Evolutionary conservation across 2,113 vertebrate species (phyloP).

Genomic region (Onychostruthus taczanowskii): DNA sequence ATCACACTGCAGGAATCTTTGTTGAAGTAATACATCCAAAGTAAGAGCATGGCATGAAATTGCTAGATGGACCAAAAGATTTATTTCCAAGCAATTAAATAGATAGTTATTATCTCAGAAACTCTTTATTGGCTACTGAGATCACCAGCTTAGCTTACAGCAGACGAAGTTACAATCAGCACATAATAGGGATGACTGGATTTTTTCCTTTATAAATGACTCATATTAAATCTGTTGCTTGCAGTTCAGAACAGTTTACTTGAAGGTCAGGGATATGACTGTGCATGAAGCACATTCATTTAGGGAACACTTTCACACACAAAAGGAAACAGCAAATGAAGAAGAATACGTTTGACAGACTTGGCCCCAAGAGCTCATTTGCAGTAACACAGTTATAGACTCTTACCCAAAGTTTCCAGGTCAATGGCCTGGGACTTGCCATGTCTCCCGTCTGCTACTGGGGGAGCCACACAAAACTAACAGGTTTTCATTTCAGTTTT

Average conservation of each 20-base stretch:
- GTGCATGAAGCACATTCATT: neutral
- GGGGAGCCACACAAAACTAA: neutral
- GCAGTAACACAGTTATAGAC: neutral
- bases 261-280: conserved; percentile 43
- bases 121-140: neutral
- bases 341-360: neutral
- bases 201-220: conserved; percentile 47
- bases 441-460: neutral
- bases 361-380: neutral
- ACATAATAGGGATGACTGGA: conserved; percentile 1
- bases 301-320: neutral
- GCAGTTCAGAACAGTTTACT: conserved; percentile 42
- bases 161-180: neutral
- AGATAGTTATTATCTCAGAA: conserved; percentile 4
- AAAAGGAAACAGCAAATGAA: neutral
- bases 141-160: neutral
- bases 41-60: neutral
- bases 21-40: neutral
- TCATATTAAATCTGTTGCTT: conserved; percentile 34
- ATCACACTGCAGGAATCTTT: neutral
- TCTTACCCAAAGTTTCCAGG: neutral
- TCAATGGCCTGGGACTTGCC: neutral
- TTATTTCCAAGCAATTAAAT: conserved; percentile 35
- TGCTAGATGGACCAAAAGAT: neutral
- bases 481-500: neutral